Percentiles rank a stretch among this genome's conserved stretches.
phyloP scores from a whole-genome alignment of 2,888 invertebrate species.

The Lycaena phlaeas region DNA sequence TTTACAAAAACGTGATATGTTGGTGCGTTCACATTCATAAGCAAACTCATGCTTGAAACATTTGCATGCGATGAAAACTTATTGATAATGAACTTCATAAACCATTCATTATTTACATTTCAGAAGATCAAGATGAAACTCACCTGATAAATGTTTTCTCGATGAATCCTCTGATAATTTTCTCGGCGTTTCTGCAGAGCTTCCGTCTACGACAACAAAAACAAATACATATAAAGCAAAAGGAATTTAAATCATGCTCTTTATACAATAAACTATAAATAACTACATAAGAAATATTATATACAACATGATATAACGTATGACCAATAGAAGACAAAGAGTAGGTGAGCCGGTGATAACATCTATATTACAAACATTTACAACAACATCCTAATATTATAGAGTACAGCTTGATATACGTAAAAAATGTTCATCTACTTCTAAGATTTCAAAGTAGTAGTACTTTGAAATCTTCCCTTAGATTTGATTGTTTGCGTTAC shows the following conservation, averaged over 20 bases:
- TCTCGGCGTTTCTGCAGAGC: constrained; percentile 59
- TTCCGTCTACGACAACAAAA: constrained; percentile 70
- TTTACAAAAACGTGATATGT: constrained; percentile 27
- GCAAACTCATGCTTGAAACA: constrained; percentile 45
- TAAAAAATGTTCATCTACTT: no score
- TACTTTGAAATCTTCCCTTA: no score
- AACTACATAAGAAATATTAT: constrained; percentile 24
- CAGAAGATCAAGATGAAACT: constrained; percentile 28
- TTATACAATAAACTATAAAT: constrained; percentile 15
- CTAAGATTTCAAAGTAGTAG: no score
- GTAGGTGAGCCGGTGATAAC: background rate
- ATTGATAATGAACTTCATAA: constrained; percentile 6
- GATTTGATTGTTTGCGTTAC: no score
- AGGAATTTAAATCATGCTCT: constrained; percentile 48
- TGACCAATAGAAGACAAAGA: background rate
- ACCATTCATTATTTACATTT: constrained; percentile 6
- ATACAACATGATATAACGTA: constrained; percentile 10
- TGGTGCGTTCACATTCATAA: constrained; percentile 28
- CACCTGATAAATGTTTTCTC: constrained; percentile 70
- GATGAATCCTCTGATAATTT: constrained; percentile 68
- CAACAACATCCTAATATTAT: background rate
- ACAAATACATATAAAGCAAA: constrained; percentile 64
- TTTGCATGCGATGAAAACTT: constrained; percentile 35
- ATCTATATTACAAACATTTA: background rate
- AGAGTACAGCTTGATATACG: background rate